These are phyloP conservation scores for Drosophila macrospina DNA, from an alignment of 2,888 invertebrate species.

Conservation along the genomic window DNA sequence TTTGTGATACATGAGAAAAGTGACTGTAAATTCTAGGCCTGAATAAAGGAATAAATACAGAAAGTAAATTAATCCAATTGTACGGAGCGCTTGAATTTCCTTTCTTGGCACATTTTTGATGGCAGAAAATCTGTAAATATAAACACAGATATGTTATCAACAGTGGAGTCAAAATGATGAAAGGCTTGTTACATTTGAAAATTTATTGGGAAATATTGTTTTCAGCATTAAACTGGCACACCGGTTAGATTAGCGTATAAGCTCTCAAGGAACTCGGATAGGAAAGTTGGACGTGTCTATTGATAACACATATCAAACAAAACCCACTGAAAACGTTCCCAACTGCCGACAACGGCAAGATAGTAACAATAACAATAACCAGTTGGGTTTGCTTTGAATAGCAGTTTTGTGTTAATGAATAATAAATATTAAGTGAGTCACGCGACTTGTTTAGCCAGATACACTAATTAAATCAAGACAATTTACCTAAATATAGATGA, in stretches of 20 bases:
- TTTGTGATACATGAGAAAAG: constrained; percentile 97
- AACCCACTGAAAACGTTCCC: constrained; percentile 30
- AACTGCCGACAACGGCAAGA: constrained; percentile 27
- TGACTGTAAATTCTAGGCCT: constrained; percentile 98
- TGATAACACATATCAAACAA: constrained; percentile 56
- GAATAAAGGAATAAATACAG: constrained; percentile 97
- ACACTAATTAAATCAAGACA: constrained; percentile 52
- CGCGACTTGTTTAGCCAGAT: constrained; percentile 68
- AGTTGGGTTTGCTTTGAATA: constrained; percentile 1
- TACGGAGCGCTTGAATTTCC: constrained; percentile 89
- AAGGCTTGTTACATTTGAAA: neutral
- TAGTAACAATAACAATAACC: constrained; percentile 20
- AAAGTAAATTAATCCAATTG: constrained; percentile 93
- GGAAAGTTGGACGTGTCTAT: neutral
- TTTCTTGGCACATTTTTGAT: constrained; percentile 88
- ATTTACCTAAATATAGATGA: constrained; percentile 86
- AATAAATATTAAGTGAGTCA: constrained; percentile 29
- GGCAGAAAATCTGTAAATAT: constrained; percentile 87
- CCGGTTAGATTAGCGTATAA: neutral
- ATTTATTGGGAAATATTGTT: neutral
- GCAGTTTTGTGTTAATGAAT: neutral
- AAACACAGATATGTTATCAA: neutral
- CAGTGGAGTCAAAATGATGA: neutral
- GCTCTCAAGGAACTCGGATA: neutral
- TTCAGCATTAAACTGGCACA: neutral